Base-by-base conservation (phyloP, 37 sponge, comb jelly and placozoan species). In the Chondrilla cf. caribensis region DNA sequence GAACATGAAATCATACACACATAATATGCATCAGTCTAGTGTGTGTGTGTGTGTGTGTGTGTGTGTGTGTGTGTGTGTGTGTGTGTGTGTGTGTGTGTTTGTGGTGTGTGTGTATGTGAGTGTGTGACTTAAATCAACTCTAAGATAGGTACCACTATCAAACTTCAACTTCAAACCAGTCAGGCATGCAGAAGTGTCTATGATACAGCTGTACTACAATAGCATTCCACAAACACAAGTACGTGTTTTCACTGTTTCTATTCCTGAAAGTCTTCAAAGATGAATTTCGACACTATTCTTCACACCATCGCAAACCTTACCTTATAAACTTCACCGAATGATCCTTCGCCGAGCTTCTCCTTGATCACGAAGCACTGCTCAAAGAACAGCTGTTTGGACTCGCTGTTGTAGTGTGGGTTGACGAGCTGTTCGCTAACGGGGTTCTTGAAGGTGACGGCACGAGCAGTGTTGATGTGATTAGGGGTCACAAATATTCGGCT, bases 281-380 rank as follows among this genome's bases (percentile, higher is more conserved):
- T n/a, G n/a, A n/a, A n/a, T n/a, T n/a, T n/a, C n/a, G n/a, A n/a
- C n/a, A n/a, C n/a, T n/a, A n/a, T n/a, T n/a, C n/a, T n/a, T n/a
- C n/a, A n/a, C n/a, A n/a, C n/a, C n/a, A n/a, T n/a, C 71, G 44
- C 51, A 47, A 44, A 33, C 21, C 33, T 32, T 35, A 85, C 77
- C 40, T 70, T 2, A 55, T 66, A 55, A 2, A 86, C 86, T 84
- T 88, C 91, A 38, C 97, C 97, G 88, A 96, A 96, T 18, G 94
- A 93, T 0, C 97, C 97, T 38, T 84, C 87, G 39, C 97, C 97
- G 2, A 96, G 70, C 54, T 88, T 88, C 47, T 84, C 77, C 1
- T 43, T 14, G 15, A 90, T 79, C 24, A 84, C 85, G 80, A 96
- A 96, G 71, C 93, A 93, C 81, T 96, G 89, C 47, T 88, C 89